Evolutionary conservation across 2,888 invertebrate species (phyloP), one percentile per base, ranked within the genome.

Genomic region (Agonum fuliginosum): DNA sequence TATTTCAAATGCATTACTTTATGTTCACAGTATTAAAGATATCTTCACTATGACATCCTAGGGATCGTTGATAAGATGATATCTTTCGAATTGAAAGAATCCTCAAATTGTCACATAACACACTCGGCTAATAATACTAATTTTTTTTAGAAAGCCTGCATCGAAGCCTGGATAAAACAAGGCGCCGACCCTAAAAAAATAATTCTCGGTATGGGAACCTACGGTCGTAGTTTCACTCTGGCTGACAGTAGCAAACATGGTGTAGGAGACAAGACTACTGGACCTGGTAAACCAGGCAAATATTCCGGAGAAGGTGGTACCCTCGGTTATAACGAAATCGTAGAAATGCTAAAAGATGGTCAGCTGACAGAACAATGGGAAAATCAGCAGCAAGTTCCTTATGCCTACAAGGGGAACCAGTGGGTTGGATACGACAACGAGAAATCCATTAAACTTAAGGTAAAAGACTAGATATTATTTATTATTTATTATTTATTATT

Each of bases 291-390:
- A 1, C 87, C 89, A 0, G 95, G 94, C 0, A 90, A 89, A 0
- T 93, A 90, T 82, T 93, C 94, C 0, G 84, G 85, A 17, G 89
- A 90, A 65, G 84, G 85, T 8, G 95, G 95, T 1, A 87, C 89
- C 27, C 84, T 94, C 69, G 94, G 93, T n/a, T 95, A 92, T 82
- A 93, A 93, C 81, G 95, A 95, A 87, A 91, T 90, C 12, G 58
- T 58, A 3, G 17, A 58, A 30, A 4, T 77, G 8, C 20, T 43
- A 2, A 78, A 80, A 1, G 79, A 80, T 14, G 80, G 80, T 72
- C 72, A 80, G 0, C 87, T 87, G 87, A 83, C 80, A 0, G 79
- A 84, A 19, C 81, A 82, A 19, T 85, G 84, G 79, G 86, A 88
- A 54, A 78, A 82, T 0, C 82, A 84, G 69, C 87, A 88, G 78